Evolutionary conservation across 2,113 vertebrate genomes (phyloP).

Genomic region (Scytalopus superciliaris): DNA sequence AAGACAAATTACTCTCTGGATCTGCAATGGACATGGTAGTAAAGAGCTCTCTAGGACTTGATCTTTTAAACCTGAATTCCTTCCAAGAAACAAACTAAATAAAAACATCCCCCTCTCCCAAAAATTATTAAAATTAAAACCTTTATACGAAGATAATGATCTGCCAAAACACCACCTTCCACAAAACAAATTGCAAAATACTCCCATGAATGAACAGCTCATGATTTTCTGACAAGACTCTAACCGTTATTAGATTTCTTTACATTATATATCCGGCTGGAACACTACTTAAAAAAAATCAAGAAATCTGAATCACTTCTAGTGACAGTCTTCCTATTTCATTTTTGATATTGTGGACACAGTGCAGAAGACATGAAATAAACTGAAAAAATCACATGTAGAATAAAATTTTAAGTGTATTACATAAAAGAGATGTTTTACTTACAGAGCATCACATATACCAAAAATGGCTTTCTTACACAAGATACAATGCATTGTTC

Average conservation of each 20-base stretch:
- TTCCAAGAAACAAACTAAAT: background rate
- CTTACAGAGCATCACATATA: background rate
- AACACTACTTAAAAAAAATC: background rate
- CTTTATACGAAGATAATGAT: background rate
- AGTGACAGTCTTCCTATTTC: background rate
- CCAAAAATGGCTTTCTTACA: background rate
- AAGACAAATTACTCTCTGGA: background rate
- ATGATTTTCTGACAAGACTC: background rate
- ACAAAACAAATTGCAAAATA: background rate
- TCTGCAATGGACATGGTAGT: fast-evolving
- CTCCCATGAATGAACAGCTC: background rate
- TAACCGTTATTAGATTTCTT: background rate
- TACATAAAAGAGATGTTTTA: background rate
- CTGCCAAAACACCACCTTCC: background rate
- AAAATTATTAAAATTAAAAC: background rate
- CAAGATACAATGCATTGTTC: background rate
- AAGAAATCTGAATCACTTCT: background rate
- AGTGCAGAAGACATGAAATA: background rate
- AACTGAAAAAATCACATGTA: background rate
- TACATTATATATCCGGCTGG: background rate
- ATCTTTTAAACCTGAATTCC: background rate
- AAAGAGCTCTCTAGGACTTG: background rate
- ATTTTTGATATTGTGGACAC: background rate
- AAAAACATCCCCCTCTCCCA: background rate
- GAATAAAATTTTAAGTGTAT: background rate